Base-by-base conservation (phyloP, 2,797 vertebrate species). In the Hippocampus kuda region DNA sequence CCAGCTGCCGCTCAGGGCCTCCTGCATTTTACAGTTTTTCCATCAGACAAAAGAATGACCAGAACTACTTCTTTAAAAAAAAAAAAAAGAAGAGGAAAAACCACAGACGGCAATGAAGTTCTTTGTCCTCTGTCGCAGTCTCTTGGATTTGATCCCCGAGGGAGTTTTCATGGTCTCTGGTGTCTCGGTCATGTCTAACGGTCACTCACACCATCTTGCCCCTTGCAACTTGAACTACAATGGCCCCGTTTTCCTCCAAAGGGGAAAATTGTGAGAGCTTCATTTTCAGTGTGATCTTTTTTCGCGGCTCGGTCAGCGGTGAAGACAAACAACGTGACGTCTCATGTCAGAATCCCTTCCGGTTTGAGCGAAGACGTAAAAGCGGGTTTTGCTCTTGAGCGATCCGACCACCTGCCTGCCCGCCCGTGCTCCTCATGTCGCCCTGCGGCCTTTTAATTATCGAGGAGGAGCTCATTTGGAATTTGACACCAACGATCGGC, bases 391-490 rank as follows among this genome's bases (percentile, higher is more conserved):
- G 53, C 24, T 56, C 24, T 20, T 38, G 16, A 61, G n/a, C 62
- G 1, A 24, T 16, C 44, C 44, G 13, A 24, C n/a, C n/a, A 30
- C 44, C 34, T 54, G 48, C 46, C 42, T n/a, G 18, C 27, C 18
- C 73, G 24, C 76, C 82, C 86, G 81, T 82, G 74, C 80, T 88
- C 87, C 88, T 81, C 81, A 81, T 82, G 76, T 78, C 79, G 84
- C 88, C 83, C 86, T 85, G 73, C 60, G 78, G 60, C n/a, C 41
- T 68, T 85, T 93, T 85, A 92, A 94, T 92, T 91, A 94, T 94
- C 90, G 83, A 94, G 82, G 83, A 90, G 85, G 90, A 93, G 92
- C 90, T 91, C 89, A 94, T 94, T 93, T 91, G 86, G 90, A 94
- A 94, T 88, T 92, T 92, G 93, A 94, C 90, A 94, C 92, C 92